These are phyloP conservation scores for Pseudotriccus pelzelni DNA, from an alignment of 2,797 vertebrate species.

Conservation along the genomic window DNA sequence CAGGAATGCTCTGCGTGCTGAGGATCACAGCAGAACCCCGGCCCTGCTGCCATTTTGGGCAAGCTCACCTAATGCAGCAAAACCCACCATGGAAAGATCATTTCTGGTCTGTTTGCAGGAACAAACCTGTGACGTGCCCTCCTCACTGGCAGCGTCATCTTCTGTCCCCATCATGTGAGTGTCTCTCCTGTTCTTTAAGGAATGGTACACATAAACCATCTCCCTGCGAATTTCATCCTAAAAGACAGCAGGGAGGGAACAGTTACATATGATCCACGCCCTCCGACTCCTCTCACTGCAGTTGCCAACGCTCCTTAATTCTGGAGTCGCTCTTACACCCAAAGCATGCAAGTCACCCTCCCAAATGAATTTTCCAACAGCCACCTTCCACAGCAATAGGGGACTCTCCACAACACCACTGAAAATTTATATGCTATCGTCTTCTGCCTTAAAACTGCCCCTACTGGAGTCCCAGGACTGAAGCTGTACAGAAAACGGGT, in stretches of 20 bases:
- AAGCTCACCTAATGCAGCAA: background rate
- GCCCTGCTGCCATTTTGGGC: background rate
- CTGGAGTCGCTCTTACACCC: background rate
- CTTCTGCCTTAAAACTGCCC: background rate
- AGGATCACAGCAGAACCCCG: background rate
- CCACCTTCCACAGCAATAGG: background rate
- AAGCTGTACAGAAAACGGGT: background rate
- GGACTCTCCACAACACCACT: background rate
- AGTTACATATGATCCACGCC: background rate
- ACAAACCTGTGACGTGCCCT: conserved; percentile 74
- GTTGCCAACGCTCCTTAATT: background rate
- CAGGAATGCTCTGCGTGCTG: background rate
- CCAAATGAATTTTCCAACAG: background rate
- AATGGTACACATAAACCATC: conserved; percentile 87
- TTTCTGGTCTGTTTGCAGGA: background rate
- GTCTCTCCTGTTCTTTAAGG: conserved; percentile 86
- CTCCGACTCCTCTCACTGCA: background rate
- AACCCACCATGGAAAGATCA: rapidly evolving
- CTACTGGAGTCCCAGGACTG: background rate
- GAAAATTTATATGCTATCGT: background rate
- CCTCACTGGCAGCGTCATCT: conserved; percentile 30
- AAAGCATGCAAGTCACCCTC: background rate
- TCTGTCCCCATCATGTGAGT: conserved; percentile 89
- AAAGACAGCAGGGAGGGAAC: background rate
- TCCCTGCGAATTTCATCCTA: conserved; percentile 82